A percentile compares a stretch with the other conserved stretches of the same genome.
These are phyloP conservation scores for Naja naja DNA, from an alignment of 2,113 vertebrate genomes.

Conservation along the genomic window DNA sequence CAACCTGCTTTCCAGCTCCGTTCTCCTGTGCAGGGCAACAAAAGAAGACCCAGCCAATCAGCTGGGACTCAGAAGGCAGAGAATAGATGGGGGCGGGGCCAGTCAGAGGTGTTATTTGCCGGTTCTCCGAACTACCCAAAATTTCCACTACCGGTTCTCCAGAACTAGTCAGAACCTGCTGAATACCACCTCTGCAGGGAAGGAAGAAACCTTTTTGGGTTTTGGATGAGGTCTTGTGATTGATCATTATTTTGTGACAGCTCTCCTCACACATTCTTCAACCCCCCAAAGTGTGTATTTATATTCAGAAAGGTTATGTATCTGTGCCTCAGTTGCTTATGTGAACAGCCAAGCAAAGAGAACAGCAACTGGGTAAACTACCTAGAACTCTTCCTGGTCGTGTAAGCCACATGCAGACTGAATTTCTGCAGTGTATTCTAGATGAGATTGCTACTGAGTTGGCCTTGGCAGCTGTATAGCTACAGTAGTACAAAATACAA, in stretches of 20 bases:
- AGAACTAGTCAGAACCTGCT: no score
- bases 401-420: neutral
- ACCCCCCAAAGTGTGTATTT: neutral
- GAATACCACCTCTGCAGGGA: no score
- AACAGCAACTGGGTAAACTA: neutral
- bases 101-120: no score
- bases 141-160: no score
- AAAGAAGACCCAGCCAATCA: no score
- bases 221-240: neutral
- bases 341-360: neutral
- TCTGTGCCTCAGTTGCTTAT: neutral
- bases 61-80: no score
- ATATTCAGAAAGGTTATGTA: neutral
- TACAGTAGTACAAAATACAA: neutral
- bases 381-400: neutral
- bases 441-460: neutral
- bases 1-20: no score
- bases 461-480: neutral
- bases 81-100: no score
- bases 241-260: neutral
- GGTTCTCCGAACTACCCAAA: no score
- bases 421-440: neutral
- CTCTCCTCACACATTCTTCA: neutral
- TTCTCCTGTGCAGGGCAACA: no score
- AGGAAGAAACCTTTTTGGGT: neutral